These are phyloP conservation scores for Boloria euphrosyne DNA, from an alignment of 2,888 invertebrate genomes.

Conservation along the genomic window DNA sequence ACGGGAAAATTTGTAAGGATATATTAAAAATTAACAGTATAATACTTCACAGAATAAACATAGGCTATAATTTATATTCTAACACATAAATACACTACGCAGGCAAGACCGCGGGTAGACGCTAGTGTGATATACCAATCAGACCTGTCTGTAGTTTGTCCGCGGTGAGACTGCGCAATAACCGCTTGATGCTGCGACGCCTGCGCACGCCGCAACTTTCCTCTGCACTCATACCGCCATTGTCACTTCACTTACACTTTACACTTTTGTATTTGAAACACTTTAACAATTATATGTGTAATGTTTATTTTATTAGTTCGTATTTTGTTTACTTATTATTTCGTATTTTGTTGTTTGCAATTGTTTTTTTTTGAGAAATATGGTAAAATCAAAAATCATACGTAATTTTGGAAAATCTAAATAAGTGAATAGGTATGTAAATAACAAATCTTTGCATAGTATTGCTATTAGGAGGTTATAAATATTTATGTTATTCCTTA, in stretches of 20 bases:
- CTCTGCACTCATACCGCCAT: constrained; percentile 60
- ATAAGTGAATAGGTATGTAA: too few relatives aligned
- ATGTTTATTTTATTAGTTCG: not conserved
- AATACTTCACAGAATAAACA: too few relatives aligned
- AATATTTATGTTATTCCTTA: too few relatives aligned
- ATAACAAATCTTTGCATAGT: not conserved
- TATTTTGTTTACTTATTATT: not conserved
- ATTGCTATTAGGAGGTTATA: too few relatives aligned
- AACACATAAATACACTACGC: not conserved
- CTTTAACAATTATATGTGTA: not conserved
- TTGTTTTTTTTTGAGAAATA: constrained; percentile 3
- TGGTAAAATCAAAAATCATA: not conserved
- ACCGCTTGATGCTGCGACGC: constrained; percentile 76
- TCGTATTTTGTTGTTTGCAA: not conserved
- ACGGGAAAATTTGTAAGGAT: too few relatives aligned
- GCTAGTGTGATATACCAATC: constrained; percentile 1
- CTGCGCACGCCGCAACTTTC: constrained; percentile 69
- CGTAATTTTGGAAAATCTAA: too few relatives aligned
- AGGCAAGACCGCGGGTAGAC: not conserved
- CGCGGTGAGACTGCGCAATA: constrained; percentile 75
- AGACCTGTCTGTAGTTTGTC: constrained; percentile 73
- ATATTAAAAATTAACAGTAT: too few relatives aligned
- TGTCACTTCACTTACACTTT: constrained; percentile 23
- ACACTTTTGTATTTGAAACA: constrained; percentile 18
- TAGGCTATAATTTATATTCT: too few relatives aligned